phyloP scores from a whole-genome alignment of 2,888 invertebrate genomes.

The Caenorhabditis becei region DNA sequence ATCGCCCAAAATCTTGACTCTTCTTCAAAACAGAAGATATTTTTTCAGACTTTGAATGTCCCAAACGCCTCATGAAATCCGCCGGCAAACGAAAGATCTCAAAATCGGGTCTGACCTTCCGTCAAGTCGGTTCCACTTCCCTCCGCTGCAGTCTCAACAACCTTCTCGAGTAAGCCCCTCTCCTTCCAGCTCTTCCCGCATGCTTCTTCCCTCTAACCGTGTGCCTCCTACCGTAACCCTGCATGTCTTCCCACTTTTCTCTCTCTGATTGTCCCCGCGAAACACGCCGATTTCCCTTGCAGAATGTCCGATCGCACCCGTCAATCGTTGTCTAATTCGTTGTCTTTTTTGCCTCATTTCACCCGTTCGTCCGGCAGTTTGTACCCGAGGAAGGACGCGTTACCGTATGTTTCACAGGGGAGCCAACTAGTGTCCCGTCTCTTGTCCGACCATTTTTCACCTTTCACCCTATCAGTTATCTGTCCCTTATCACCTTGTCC shows the following conservation, averaged over 20 bases:
- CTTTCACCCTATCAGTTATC: constrained; percentile 13
- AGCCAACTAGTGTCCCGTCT: background rate
- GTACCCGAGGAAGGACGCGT: constrained; percentile 73
- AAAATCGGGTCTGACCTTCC: constrained; percentile 54
- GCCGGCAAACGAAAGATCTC: constrained; percentile 44
- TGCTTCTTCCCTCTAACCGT: constrained; percentile 2
- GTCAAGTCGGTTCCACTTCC: constrained; percentile 70
- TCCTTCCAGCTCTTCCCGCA: background rate
- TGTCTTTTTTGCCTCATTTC: constrained; percentile 74
- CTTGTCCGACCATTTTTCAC: constrained; percentile 10
- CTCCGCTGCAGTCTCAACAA: constrained; percentile 67
- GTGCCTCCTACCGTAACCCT: constrained; percentile 12
- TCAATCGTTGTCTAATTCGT: constrained; percentile 72
- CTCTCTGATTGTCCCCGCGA: background rate
- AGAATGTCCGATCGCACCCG: constrained; percentile 72
- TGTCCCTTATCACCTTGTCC: constrained; percentile 17
- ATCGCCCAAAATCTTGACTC: too few relatives aligned
- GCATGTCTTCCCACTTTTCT: constrained; percentile 6
- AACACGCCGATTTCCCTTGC: constrained; percentile 24
- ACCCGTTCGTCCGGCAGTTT: constrained; percentile 71
- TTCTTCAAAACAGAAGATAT: background rate
- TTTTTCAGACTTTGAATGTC: constrained; percentile 51
- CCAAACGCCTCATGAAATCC: constrained; percentile 47
- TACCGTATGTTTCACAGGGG: constrained; percentile 69
- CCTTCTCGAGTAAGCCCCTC: constrained; percentile 68